Base-by-base conservation (phyloP, 2,797 vertebrate species). In the Amblyraja radiata region DNA sequence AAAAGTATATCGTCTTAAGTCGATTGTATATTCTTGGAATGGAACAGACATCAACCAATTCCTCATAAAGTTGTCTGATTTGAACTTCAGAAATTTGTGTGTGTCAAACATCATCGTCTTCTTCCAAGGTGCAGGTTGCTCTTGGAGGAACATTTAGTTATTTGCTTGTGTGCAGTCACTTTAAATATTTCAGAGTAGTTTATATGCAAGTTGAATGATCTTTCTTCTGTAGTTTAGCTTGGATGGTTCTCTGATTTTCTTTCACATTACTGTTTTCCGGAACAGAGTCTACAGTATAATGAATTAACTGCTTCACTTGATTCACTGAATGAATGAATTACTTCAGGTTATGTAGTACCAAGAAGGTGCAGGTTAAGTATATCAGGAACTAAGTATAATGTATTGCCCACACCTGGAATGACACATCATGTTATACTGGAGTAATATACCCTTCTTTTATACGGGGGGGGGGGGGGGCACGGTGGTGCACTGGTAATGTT, bases 61-160 rank as follows among this genome's bases (percentile, higher is more conserved):
- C 76, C 28, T n/a, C 74, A 77, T 11, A n/a, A n/a, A 77, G 28
- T 28, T 32, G 14, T 36, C 39, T 46, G 21, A 18, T 16, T 81
- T 54, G 46, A 1, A 46, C 8, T 39, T 54, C 18, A 46, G 39
- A 81, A 81, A 21, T 11, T 8, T 23, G 39, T 16, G 32, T 4
- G 14, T 79, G 0, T 39, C 36, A 21, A 79, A 13, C 95, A 95
- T 94, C 94, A 58, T 94, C 94, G 95, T 95, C 95, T 95, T 95
- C 94, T 94, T 95, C 93, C 94, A 68, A 1, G 88, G 93, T 93
- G 94, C 93, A 71, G 39, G 11, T 84, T 28, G 63, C 79, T 11
- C 81, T n/a, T 54, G 83, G 76, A 25, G 88, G 5, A 46, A 32
- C 63, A 90, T 90, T 90, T 73, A 61, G 10, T 93, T 90, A 93